phyloP scores from a whole-genome alignment of 2,797 vertebrate species.

The Halcyon badia region DNA sequence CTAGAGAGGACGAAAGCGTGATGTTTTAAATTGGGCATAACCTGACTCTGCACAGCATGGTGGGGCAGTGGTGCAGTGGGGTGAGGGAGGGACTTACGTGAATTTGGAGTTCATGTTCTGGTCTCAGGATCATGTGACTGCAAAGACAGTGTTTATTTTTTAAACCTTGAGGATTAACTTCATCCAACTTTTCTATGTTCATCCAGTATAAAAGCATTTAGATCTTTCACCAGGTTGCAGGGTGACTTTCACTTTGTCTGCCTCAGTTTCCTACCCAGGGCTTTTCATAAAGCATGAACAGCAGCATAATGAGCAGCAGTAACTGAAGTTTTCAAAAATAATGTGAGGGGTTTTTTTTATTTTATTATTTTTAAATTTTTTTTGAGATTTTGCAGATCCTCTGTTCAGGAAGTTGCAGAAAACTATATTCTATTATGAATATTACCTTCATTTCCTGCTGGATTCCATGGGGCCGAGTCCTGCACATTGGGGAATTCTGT shows the following conservation, averaged over 20 bases:
- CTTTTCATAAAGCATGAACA: neutral
- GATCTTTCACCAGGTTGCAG: neutral
- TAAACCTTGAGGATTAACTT: neutral
- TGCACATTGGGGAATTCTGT: neutral
- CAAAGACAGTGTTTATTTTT: neutral
- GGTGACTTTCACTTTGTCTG: neutral
- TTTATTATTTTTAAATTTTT: neutral
- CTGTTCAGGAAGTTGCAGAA: neutral
- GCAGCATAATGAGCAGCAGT: neutral
- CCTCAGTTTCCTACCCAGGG: neutral
- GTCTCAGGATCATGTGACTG: neutral
- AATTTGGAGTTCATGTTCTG: neutral
- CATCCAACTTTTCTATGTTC: neutral
- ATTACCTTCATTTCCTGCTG: conserved; percentile 39
- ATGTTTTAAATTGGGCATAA: neutral
- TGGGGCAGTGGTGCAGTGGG: fast-evolving
- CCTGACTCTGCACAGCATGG: neutral
- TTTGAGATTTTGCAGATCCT: neutral
- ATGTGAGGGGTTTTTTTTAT: too few species aligned
- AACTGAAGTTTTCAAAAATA: neutral
- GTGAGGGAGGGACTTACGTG: fast-evolving
- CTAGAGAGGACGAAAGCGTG: neutral
- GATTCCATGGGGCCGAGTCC: neutral
- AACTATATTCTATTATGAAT: neutral
- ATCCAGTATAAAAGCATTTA: neutral